Evolutionary conservation across 1,140 invertebrate genomes (phyloP), one percentile per base, ranked within the genome.

Genomic region (Galleria mellonella): DNA sequence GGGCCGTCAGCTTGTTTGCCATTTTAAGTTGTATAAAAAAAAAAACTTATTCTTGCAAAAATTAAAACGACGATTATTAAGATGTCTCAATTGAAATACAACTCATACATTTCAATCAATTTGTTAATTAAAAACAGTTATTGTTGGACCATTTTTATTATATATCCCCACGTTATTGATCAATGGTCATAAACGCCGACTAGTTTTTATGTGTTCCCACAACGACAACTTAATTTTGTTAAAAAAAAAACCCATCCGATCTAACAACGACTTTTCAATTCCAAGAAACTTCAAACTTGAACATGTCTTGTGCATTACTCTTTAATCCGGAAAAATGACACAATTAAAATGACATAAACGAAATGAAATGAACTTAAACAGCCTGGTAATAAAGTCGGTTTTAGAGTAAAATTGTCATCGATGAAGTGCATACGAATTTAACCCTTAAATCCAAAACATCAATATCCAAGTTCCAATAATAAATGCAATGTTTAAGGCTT

Each of bases 391-490:
- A 37, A 37, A 37, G 35, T 37, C 9, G 12, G 15, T 9, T 17
- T 37, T 17, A n/a, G 6, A 17, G 15, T 17, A 17, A 4, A 1
- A 7, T 9, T 8, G 12, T 0, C 9, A 8, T n/a, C 14, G 10
- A 38, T 47, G 49, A 57, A 52, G 44, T 44, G 46, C 57, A 68
- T 41, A 64, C 62, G 62, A 75, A 76, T 72, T 76, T 50, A 54
- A 58, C 51, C 60, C 65, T 76, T 78, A 72, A 72, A 69, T 71
- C 71, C 67, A 70, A 71, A 49, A 47, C 52, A 51, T 65, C 62
- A 74, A 59, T 59, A 66, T 51, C 61, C 47, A 62, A 58, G 69
- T 72, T 75, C 55, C 72, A 68, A 66, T 73, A 71, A 68, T 67
- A 61, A 76, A 70, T 62, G 46, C 45, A 57, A 47, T 57, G 44